phyloP scores from a whole-genome alignment of 2,888 invertebrate species.

The Limnephilus lunatus region DNA sequence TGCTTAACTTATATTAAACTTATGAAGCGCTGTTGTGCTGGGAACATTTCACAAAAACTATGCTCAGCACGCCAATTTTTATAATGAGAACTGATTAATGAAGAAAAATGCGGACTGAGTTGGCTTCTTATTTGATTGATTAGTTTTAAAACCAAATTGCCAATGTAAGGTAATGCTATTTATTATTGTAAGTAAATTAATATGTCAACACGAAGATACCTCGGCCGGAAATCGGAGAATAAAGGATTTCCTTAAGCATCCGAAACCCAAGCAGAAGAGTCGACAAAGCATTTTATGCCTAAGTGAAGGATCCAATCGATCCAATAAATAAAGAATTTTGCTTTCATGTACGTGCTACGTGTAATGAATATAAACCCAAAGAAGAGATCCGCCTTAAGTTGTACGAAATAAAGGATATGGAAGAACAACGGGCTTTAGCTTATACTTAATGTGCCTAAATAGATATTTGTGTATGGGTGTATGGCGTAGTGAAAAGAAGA shows the following conservation, averaged over 20 bases:
- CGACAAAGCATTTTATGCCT: not conserved
- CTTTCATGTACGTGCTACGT: not conserved
- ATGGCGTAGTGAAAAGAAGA: not conserved
- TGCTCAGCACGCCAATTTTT: not conserved
- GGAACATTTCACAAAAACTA: not conserved
- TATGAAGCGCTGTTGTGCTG: not conserved
- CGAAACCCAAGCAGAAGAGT: not conserved
- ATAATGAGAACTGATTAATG: not conserved
- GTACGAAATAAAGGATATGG: not conserved
- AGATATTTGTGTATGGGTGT: not conserved
- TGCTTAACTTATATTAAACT: not conserved
- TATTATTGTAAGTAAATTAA: not conserved
- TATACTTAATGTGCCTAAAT: not conserved
- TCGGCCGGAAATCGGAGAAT: not conserved
- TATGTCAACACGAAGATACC: not conserved
- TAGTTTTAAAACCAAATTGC: not conserved
- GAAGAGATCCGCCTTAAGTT: not conserved
- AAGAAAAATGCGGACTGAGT: not conserved
- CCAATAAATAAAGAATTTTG: not conserved
- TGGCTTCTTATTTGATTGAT: not conserved
- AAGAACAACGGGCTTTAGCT: not conserved
- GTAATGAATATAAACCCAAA: conserved; percentile 6
- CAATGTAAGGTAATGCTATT: not conserved
- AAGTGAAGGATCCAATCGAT: not conserved
- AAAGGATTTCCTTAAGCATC: not conserved